Base-by-base conservation (phyloP, 2,797 vertebrate genomes). In the Nothura maculosa region DNA sequence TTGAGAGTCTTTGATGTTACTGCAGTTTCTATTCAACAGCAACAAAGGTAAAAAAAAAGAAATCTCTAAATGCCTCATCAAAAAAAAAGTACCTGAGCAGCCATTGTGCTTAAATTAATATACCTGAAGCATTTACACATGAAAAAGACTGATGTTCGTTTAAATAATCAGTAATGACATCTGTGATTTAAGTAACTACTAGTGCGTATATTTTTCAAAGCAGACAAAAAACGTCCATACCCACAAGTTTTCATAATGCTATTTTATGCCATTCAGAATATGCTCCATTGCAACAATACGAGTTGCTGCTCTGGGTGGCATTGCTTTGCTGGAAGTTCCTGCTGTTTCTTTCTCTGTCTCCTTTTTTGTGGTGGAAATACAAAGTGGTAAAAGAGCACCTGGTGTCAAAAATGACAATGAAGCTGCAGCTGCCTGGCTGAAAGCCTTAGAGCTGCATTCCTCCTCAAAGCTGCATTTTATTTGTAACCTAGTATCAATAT, bases 141-240 rank as follows among this genome's bases (percentile, higher is more conserved):
- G 25, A 66, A 81, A 89, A 87, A 10, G 55, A 72, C 30, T 42
- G 1, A 78, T 18, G 32, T 14, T 80, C 15, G 27, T 77, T 80
- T 73, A 90, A n/a, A 92, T 57, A 85, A 64, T 27, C 43, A 25
- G 11, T 12, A 84, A 64, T 42, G 86, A 75, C 12, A 54, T 88
- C 77, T 57, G 36, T 81, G 30, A 77, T 72, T 82, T 89, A 86
- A 94, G 34, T 60, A 79, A 15, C 69, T 85, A 91, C 15, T 47
- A 50, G 12, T 8, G 19, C 52, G 17, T 34, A n/a, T 17, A 70
- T 81, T 91, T 68, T 81, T 91, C 63, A 83, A 87, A 94, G 62
- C 22, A 48, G 43, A 87, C 72, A 83, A 87, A 91, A 79, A 72
- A 12, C 19, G 15, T 67, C 43, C 22, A 77, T 10, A 61, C 6